Evolutionary conservation across 2,888 invertebrate genomes (phyloP), one percentile per base, ranked within the genome.

Genomic region (Pegoplata infirma): DNA sequence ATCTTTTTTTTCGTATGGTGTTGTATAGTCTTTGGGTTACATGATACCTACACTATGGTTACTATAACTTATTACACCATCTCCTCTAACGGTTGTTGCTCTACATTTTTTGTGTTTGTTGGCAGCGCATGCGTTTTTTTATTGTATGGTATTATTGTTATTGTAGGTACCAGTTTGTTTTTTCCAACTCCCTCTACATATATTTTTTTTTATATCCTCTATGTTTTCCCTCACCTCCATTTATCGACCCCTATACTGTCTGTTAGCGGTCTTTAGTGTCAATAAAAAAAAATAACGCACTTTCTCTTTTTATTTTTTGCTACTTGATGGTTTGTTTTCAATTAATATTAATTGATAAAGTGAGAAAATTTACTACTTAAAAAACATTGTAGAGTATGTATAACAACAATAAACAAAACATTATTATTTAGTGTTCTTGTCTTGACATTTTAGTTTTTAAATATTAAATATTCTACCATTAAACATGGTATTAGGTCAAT

Each of bases 11-110:
- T n/a, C n/a, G n/a, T 40, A 40, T 40, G n/a, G 36, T n/a, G n/a
- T 40, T n/a, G n/a, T n/a, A n/a, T 40, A n/a, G 36, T n/a, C n/a
- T n/a, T n/a, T n/a, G 8, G n/a, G 36, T n/a, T 40, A 40, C 36
- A 40, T 40, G 36, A 40, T 40, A 40, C 36, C 36, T n/a, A 40
- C 36, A 40, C 3, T 12, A n/a, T 40, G 12, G n/a, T 40, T n/a
- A n/a, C 10, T 36, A 36, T n/a, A 10, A n/a, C 12, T 40, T 40
- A 40, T 40, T 40, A 40, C 36, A 40, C 36, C 36, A 40, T 40
- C 36, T 40, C n/a, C 67, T 74, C 40, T 55, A 74, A 77, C 74
- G 78, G 78, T 78, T 78, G 69, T 78, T 78, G 78, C 68, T 78
- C 78, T 28, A 78, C 25, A 74, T 78, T 28, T 40, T 28, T 5